A percentile compares a stretch with the other conserved stretches of the same genome.
These are phyloP conservation scores for Delphinapterus leucas DNA, from an alignment of 2,113 vertebrate species.

Conservation along the genomic window DNA sequence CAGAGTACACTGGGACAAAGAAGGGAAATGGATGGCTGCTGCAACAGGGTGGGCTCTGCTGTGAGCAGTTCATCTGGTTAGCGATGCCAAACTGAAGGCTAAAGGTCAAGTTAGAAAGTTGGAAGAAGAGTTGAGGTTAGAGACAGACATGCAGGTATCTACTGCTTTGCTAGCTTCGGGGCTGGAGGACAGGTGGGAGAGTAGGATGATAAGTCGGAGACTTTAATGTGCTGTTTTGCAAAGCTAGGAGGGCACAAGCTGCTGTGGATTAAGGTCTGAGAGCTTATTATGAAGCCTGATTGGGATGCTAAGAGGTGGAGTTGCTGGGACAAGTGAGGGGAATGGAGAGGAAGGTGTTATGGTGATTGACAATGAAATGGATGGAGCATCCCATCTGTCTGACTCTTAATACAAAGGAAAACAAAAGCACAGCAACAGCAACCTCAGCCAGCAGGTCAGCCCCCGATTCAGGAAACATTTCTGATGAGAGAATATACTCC, in stretches of 20 bases:
- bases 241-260: neutral
- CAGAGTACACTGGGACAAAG: neutral
- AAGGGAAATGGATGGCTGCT: neutral
- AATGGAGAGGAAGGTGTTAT: neutral
- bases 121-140: neutral
- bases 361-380: neutral
- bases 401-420: neutral
- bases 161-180: neutral
- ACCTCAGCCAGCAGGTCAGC: neutral
- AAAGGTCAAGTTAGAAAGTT: neutral
- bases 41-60: neutral
- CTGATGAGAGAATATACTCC: neutral
- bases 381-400: neutral
- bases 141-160: neutral
- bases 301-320: neutral
- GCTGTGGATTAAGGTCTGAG: neutral
- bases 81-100: neutral
- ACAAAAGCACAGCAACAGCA: neutral
- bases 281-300: neutral
- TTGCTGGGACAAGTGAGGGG: neutral
- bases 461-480: neutral
- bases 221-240: neutral
- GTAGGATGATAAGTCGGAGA: accelerated
- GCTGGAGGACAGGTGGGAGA: neutral
- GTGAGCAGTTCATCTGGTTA: neutral